phyloP scores from a whole-genome alignment of 2,113 vertebrate species.

The Pteruthius melanotis region DNA sequence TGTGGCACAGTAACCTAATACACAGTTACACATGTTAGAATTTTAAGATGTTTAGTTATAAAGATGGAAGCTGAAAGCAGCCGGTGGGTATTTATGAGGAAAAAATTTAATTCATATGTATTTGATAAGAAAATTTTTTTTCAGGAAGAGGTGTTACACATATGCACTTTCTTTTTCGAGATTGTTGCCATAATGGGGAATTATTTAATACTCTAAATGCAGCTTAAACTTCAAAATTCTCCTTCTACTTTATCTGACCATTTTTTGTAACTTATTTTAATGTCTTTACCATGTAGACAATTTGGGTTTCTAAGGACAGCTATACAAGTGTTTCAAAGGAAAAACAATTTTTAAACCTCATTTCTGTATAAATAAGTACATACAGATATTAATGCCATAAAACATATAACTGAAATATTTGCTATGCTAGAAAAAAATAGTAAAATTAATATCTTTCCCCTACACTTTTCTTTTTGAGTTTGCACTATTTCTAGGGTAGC shows the following conservation, averaged over 20 bases:
- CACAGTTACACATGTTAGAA: neutral
- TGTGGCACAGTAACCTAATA: neutral
- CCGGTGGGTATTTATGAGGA: neutral
- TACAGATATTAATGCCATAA: neutral
- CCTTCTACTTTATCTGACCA: neutral
- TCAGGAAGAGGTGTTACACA: neutral
- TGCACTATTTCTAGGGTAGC: neutral
- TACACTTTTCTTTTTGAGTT: neutral
- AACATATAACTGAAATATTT: neutral
- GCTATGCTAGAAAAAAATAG: neutral
- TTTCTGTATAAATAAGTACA: neutral
- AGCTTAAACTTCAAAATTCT: neutral
- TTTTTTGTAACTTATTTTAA: neutral
- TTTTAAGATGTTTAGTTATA: neutral
- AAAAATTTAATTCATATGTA: neutral
- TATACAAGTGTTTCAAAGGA: neutral
- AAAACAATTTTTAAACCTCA: neutral
- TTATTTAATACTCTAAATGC: neutral
- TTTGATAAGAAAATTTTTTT: neutral
- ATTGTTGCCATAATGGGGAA: neutral
- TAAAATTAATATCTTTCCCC: neutral
- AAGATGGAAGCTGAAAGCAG: neutral
- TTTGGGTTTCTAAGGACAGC: neutral
- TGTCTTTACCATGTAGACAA: neutral
- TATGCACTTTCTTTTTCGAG: neutral